phyloP scores from a whole-genome alignment of 2,797 vertebrate genomes.

The Macropodus opercularis region DNA sequence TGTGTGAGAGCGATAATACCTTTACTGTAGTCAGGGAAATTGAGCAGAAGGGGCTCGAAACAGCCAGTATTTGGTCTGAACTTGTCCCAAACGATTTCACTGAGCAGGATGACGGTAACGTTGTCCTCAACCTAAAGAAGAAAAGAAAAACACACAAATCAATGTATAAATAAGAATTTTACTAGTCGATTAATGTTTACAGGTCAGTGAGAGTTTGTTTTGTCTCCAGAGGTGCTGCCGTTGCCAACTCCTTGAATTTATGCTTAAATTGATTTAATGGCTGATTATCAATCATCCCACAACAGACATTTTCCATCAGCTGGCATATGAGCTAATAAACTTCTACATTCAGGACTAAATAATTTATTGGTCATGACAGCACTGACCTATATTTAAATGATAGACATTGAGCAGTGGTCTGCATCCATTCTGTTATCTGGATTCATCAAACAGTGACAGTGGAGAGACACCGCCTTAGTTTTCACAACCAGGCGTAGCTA shows the following conservation, averaged over 20 bases:
- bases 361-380: no score
- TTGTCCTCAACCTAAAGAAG: conserved; percentile 87
- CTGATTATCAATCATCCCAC: no score
- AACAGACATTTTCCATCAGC: no score
- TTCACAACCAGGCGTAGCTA: no score
- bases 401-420: no score
- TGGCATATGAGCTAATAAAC: no score
- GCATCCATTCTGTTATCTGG: no score
- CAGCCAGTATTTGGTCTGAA: conserved; percentile 93
- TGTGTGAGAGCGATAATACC: conserved; percentile 74
- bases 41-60: conserved; percentile 90
- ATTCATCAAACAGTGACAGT: no score
- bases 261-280: background rate
- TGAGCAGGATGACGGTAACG: conserved; percentile 91
- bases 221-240: background rate
- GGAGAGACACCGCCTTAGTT: no score
- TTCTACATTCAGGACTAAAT: no score
- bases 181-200: background rate
- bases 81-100: conserved; percentile 95
- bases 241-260: background rate
- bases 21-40: conserved; percentile 98
- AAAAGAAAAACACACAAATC: background rate
- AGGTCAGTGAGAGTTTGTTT: background rate
- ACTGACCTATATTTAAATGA: no score
- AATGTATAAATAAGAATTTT: background rate